Percentiles rank a stretch among this genome's conserved stretches.
Conservation (phyloP, 2,113 vertebrate genomes). For the Myiopsitta monachus region DNA sequence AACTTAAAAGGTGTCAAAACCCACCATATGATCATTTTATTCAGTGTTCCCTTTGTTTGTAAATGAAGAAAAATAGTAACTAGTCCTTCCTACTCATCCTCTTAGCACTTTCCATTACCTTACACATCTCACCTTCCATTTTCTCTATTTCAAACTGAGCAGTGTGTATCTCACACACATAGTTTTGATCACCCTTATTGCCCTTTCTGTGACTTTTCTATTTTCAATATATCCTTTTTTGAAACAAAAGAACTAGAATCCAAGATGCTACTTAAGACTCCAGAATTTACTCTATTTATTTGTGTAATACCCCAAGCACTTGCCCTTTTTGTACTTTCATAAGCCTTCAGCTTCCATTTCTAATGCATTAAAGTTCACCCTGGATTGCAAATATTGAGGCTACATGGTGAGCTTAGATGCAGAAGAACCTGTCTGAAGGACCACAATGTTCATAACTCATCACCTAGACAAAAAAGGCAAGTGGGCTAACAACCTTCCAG, state of each 20-base stretch:
- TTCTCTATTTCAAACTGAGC: background rate
- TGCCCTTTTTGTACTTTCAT: background rate
- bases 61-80: background rate
- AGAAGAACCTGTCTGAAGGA: background rate
- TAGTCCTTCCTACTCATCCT: background rate
- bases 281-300: background rate
- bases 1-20: background rate
- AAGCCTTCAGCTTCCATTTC: background rate
- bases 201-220: background rate
- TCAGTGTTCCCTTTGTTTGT: background rate
- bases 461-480: background rate
- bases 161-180: background rate
- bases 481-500: background rate
- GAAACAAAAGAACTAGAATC: background rate
- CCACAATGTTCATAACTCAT: background rate
- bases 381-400: background rate
- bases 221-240: background rate
- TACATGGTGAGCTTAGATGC: background rate
- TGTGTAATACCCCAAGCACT: background rate
- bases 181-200: background rate
- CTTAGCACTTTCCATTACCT: background rate
- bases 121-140: background rate
- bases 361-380: background rate
- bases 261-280: background rate
- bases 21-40: background rate